Percentiles rank a stretch among this genome's conserved stretches.
These are phyloP conservation scores for Dissostichus mawsoni DNA, from an alignment of 2,113 vertebrate genomes.

Conservation along the genomic window DNA sequence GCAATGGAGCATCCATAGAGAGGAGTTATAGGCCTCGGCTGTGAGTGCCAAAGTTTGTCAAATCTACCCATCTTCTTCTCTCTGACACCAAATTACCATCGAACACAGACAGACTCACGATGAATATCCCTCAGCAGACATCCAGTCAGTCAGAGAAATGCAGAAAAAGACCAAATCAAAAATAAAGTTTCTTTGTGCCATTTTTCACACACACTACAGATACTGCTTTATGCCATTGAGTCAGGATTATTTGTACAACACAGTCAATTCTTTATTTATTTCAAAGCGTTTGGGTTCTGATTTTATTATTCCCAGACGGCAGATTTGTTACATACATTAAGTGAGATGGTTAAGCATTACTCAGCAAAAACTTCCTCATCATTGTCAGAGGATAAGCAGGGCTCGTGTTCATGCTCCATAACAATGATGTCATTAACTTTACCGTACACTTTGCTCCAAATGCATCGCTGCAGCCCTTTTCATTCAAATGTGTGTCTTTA, in stretches of 20 bases:
- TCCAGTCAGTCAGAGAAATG: slow-evolving; percentile 4
- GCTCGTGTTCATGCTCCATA: background rate
- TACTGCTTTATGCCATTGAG: too few species aligned
- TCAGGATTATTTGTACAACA: too few species aligned
- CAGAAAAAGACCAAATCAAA: slow-evolving; percentile 8
- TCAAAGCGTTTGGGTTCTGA: too few species aligned
- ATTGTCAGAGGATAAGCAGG: background rate
- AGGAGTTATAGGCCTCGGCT: slow-evolving; percentile 19
- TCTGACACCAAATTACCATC: slow-evolving; percentile 25
- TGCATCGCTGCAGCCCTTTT: slow-evolving; percentile 14
- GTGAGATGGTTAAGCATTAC: too few species aligned
- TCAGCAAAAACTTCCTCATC: too few species aligned
- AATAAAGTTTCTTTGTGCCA: background rate
- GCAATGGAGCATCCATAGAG: slow-evolving; percentile 36
- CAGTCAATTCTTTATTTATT: too few species aligned
- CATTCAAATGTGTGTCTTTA: slow-evolving; percentile 20
- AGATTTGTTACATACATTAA: too few species aligned
- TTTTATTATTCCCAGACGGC: too few species aligned
- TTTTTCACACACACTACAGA: background rate
- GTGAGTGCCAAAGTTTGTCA: slow-evolving; percentile 34
- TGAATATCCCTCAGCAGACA: slow-evolving; percentile 4
- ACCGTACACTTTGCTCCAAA: background rate
- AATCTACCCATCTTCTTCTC: slow-evolving; percentile 25
- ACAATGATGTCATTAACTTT: background rate
- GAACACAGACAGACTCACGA: background rate